Conservation (phyloP, 1,140 invertebrate species). For the Chironomus striatipennis region DNA sequence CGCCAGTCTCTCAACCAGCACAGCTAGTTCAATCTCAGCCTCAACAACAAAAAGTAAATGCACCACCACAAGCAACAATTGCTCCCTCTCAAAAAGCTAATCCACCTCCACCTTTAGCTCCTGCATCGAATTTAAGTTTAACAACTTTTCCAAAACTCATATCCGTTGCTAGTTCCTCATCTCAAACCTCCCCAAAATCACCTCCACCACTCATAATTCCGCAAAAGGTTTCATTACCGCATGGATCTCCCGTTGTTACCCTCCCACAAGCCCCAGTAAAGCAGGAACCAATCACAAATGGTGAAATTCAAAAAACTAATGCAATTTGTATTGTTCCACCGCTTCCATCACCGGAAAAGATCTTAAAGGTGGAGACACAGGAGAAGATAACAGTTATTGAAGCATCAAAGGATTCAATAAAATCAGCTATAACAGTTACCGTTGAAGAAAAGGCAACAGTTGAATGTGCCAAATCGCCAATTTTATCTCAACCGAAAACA, state of each 20-base stretch:
- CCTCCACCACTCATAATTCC: not conserved
- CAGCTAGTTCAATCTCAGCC: not conserved
- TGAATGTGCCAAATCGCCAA: slow-evolving; percentile 50
- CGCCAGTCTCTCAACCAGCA: not conserved
- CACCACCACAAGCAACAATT: slow-evolving; percentile 16
- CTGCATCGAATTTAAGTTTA: slow-evolving; percentile 10
- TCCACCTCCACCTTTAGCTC: slow-evolving; percentile 20
- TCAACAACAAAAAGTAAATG: too few relatives aligned
- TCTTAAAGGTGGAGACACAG: not conserved
- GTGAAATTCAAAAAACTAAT: not conserved
- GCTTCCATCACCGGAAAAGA: not conserved
- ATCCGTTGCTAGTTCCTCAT: not conserved
- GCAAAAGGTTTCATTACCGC: slow-evolving; percentile 25
- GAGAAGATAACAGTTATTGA: slow-evolving; percentile 12
- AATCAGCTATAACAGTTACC: not conserved
- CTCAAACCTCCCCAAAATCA: not conserved
- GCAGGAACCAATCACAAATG: not conserved
- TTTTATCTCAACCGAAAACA: slow-evolving; percentile 65
- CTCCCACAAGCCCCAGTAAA: slow-evolving; percentile 25
- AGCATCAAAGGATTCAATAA: not conserved
- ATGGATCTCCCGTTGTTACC: slow-evolving; percentile 27
- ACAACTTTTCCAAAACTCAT: not conserved
- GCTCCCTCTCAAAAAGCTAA: slow-evolving; percentile 16
- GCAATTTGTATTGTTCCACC: slow-evolving; percentile 24
- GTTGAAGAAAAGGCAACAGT: slow-evolving; percentile 26